Conservation (phyloP, 1,140 invertebrate species). For the Trachymyrmex cornetzi region DNA sequence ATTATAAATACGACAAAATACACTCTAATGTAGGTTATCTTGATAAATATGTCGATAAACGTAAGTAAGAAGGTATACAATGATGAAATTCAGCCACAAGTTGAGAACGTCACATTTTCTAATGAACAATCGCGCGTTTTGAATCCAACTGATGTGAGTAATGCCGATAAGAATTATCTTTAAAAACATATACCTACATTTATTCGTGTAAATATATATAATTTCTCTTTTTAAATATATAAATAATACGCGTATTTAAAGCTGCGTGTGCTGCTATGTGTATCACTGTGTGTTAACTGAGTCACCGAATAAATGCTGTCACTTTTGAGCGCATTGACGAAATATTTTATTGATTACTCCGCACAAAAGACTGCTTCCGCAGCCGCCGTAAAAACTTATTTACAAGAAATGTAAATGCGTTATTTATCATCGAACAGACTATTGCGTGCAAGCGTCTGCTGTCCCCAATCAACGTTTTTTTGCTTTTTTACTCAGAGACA, state of each 20-base stretch:
- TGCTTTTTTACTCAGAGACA: background rate
- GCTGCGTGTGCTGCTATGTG: background rate
- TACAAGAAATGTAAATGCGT: conserved; percentile 23
- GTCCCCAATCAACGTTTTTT: conserved; percentile 6
- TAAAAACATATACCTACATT: background rate
- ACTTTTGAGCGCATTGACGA: background rate
- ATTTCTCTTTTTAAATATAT: background rate
- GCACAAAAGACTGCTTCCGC: background rate
- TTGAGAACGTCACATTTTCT: background rate
- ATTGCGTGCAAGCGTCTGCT: background rate
- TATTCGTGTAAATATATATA: background rate
- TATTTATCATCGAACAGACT: conserved; percentile 10
- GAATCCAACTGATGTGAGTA: background rate
- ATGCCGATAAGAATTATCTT: background rate
- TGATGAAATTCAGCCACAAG: conserved; percentile 8
- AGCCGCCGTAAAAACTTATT: conserved; percentile 23
- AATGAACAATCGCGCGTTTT: background rate
- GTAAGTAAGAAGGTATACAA: background rate
- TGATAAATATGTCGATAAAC: conserved; percentile 15
- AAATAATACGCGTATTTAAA: background rate
- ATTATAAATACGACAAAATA: conserved; percentile 1
- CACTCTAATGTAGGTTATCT: background rate
- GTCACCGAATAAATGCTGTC: background rate
- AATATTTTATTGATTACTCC: conserved; percentile 12
- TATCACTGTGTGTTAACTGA: background rate